Conservation (phyloP, 2,888 invertebrate genomes). For the Drosophila kuntzei region DNA sequence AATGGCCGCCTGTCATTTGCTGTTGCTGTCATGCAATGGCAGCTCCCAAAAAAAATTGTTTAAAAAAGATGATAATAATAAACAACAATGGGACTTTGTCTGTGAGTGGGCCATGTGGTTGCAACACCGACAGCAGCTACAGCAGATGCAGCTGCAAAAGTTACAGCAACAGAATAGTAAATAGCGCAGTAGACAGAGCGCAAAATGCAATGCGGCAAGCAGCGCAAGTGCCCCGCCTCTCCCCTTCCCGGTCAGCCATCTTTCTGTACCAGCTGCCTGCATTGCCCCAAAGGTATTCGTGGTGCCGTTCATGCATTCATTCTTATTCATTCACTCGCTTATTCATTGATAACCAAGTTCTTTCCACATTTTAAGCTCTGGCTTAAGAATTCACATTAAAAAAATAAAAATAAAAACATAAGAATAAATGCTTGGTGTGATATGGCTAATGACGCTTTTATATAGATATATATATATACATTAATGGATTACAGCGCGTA, state of each 20-base stretch:
- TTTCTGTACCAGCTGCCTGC: slow-evolving; percentile 14
- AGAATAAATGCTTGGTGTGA: slow-evolving; percentile 1
- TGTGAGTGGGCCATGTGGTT: slow-evolving; percentile 48
- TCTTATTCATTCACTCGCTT: slow-evolving; percentile 49
- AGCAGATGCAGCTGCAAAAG: slow-evolving; percentile 51
- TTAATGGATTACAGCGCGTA: slow-evolving; percentile 13
- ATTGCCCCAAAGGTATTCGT: slow-evolving; percentile 23
- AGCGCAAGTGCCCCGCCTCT: neutral
- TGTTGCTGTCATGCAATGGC: slow-evolving; percentile 50
- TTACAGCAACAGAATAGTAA: slow-evolving; percentile 47
- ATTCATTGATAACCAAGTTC: slow-evolving; percentile 34
- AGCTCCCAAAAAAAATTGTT: slow-evolving; percentile 22
- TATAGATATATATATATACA: neutral
- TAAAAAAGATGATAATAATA: slow-evolving; percentile 35
- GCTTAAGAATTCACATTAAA: slow-evolving; percentile 18
- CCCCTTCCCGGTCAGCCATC: neutral
- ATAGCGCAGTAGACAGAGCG: slow-evolving; percentile 34
- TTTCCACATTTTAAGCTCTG: slow-evolving; percentile 15
- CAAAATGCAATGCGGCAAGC: slow-evolving; percentile 44
- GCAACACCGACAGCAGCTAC: slow-evolving; percentile 34
- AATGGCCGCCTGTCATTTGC: slow-evolving; percentile 56
- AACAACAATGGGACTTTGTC: slow-evolving; percentile 63
- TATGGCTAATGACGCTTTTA: slow-evolving; percentile 8
- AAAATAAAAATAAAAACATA: neutral
- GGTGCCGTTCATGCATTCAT: slow-evolving; percentile 42